phyloP scores from a whole-genome alignment of 37 sponge, comb jelly and placozoan species.

The Dysidea cf. avara region DNA sequence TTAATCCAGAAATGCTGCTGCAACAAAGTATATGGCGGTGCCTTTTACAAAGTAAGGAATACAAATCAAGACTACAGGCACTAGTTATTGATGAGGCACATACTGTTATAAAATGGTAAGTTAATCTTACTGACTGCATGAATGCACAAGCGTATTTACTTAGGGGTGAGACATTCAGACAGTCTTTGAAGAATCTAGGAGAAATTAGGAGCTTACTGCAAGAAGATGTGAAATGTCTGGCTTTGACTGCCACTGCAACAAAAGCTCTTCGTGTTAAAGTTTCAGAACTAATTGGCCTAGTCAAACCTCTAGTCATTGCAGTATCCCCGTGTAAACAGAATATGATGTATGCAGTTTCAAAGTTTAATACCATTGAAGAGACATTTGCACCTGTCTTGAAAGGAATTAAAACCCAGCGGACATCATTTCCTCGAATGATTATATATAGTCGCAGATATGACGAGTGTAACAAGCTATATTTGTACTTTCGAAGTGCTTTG shows the following conservation, averaged over 20 bases:
- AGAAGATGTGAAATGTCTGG: neutral
- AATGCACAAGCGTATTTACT: neutral
- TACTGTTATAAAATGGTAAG: no score
- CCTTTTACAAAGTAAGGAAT: no score
- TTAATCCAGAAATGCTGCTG: no score
- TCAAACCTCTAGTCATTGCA: constrained; percentile 7
- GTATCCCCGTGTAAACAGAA: constrained; percentile 7
- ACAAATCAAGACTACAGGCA: no score
- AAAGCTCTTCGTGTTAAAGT: neutral
- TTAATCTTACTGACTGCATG: neutral
- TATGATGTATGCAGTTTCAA: constrained; percentile 1
- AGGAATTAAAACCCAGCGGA: neutral
- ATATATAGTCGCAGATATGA: constrained; percentile 24
- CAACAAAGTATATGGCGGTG: no score
- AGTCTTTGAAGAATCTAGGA: constrained; percentile 5
- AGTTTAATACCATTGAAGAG: neutral
- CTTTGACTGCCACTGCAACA: constrained; percentile 44
- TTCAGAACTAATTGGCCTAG: constrained; percentile 15
- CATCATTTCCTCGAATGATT: constrained; percentile 8
- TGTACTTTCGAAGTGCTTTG: neutral
- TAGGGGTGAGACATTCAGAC: constrained; percentile 29
- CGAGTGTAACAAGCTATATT: constrained; percentile 26
- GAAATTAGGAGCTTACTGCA: constrained; percentile 34
- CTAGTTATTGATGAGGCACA: no score
- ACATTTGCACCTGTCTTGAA: neutral